Evolutionary conservation across 2,888 invertebrate species (phyloP), one percentile per base, ranked within the genome.

Genomic region (Cremastinae sp.): DNA sequence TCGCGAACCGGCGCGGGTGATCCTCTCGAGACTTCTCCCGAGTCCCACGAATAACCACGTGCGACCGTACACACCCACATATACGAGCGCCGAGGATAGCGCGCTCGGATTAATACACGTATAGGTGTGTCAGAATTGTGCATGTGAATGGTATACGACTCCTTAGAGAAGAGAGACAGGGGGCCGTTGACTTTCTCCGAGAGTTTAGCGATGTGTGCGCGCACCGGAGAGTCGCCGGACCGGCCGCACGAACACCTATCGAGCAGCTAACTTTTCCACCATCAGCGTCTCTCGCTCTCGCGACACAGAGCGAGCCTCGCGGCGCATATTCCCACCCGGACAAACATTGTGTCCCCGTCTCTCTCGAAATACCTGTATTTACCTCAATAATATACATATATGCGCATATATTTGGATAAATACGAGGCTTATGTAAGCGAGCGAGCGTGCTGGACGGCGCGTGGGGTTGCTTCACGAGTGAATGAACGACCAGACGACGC

Each of bases 111-210:
- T 41, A 73, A 68, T n/a, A 55, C 64, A 64, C 73, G 64, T 73
- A 76, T 76, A 69, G 69, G 73, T 73, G 68, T 73, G 73, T 76
- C 76, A 73, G 28, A 28, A 28, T 76, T 64, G 59, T 72, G 53
- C 28, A 73, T 69, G 76, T 64, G 59, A 43, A 69, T 56, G 28
- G 28, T 65, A 49, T 56, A 51, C 43, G 14, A 45, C 56, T 62
- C 47, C 28, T 41, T 41, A 53, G 1, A 22, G 35, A n/a, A 18
- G 64, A 58, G 51, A 49, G 47, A 71, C 59, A 47, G 59, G 71
- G 68, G 72, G 68, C 69, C 70, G 79, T 78, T 78, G 79, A 79
- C 81, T 82, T 82, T 81, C 82, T 81, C 79, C 78, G 45, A 65
- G 80, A 75, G 2, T 3, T 2, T 64, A 72, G 72, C 72, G 75